These are phyloP conservation scores for Anoura caudifer DNA, from an alignment of 2,113 vertebrate genomes.

Conservation along the genomic window DNA sequence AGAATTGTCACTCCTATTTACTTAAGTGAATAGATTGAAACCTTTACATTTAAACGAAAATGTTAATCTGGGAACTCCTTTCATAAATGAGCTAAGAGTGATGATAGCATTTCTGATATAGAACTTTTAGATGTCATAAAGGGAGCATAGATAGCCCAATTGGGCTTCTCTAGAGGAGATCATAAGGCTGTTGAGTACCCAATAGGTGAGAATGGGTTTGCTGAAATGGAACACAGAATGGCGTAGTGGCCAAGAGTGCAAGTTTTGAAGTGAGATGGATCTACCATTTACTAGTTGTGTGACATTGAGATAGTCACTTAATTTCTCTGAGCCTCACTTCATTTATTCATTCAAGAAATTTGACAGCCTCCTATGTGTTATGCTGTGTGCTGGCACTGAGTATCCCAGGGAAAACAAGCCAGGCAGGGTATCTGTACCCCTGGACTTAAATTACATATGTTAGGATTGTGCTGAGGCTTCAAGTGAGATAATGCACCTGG, in stretches of 20 bases:
- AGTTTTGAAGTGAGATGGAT: not conserved
- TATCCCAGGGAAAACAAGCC: not conserved
- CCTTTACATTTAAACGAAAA: not conserved
- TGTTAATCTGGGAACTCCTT: not conserved
- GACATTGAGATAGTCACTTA: not conserved
- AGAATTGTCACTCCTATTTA: not conserved
- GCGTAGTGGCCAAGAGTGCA: not conserved
- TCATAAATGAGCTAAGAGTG: not conserved
- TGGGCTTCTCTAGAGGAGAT: not conserved
- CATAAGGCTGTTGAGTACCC: not conserved
- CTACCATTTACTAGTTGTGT: not conserved
- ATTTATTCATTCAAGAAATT: constrained; percentile 11
- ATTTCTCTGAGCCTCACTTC: not conserved
- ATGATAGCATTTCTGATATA: not conserved
- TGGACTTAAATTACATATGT: not conserved
- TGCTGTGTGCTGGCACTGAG: not conserved
- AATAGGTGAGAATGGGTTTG: not conserved
- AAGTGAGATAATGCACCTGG: not conserved
- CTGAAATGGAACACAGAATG: not conserved
- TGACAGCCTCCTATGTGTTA: not conserved
- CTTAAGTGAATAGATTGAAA: not conserved
- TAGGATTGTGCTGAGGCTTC: not conserved
- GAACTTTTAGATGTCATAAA: not conserved
- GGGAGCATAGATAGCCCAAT: not conserved
- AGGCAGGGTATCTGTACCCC: not conserved